A percentile compares a stretch with the other conserved stretches of the same genome.
Evolutionary conservation across 2,888 invertebrate genomes (phyloP).

Genomic region (Agonopterix alstromeriana): DNA sequence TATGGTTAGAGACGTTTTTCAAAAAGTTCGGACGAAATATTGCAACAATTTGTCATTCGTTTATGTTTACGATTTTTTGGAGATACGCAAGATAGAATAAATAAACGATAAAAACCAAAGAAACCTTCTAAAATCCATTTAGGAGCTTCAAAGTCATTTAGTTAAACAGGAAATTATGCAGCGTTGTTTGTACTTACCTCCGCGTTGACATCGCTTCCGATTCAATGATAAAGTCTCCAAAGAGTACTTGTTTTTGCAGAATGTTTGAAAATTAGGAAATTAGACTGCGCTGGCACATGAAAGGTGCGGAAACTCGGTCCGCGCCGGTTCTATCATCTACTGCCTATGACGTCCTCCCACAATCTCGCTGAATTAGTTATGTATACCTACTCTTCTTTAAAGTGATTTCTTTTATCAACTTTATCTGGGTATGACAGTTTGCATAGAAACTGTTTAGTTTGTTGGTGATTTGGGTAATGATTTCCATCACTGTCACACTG

Average conservation of each 20-base stretch:
- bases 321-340: not conserved
- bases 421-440: no score
- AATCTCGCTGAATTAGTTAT: not conserved
- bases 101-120: slow-evolving; percentile 20
- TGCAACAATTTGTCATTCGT: no score
- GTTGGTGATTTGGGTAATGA: no score
- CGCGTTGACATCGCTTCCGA: slow-evolving; percentile 61
- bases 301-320: slow-evolving; percentile 51
- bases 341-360: not conserved
- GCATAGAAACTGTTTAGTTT: no score
- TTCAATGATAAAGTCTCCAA: slow-evolving; percentile 64
- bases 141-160: slow-evolving; percentile 60
- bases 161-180: slow-evolving; percentile 68
- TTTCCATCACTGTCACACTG: no score
- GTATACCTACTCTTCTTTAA: not conserved
- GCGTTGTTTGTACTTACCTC: slow-evolving; percentile 50
- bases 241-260: slow-evolving; percentile 51
- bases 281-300: slow-evolving; percentile 57
- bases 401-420: not conserved
- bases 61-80: no score
- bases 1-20: no score
- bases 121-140: slow-evolving; percentile 49
- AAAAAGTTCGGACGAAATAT: no score
- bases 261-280: slow-evolving; percentile 71
- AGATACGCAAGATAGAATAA: not conserved